phyloP scores from a whole-genome alignment of 2,113 vertebrate genomes.

The Cynopterus brachyotis region DNA sequence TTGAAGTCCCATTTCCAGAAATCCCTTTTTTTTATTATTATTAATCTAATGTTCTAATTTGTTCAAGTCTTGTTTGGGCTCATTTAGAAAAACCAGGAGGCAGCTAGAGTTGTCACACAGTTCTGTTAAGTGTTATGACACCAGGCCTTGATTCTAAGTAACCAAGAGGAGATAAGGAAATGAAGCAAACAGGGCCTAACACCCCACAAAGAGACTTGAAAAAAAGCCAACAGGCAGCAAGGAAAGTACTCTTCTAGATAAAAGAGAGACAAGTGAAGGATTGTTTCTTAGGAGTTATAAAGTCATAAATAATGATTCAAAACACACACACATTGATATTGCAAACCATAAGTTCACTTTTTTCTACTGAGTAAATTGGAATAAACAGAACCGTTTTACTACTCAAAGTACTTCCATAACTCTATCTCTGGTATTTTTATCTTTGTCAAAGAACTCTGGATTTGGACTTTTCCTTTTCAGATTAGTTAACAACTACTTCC shows the following conservation, averaged over 20 bases:
- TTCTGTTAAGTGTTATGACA: neutral
- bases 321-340: neutral
- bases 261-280: neutral
- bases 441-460: neutral
- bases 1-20: neutral
- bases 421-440: neutral
- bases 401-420: neutral
- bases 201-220: neutral
- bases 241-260: neutral
- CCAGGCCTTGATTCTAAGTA: neutral
- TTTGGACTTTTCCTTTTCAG: neutral
- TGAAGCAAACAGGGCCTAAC: neutral
- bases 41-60: neutral
- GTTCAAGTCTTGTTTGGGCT: neutral
- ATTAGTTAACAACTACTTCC: neutral
- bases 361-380: neutral
- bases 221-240: neutral
- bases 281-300: neutral
- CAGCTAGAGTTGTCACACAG: neutral
- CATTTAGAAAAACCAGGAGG: neutral
- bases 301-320: neutral
- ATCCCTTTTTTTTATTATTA: neutral
- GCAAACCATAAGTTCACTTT: neutral
- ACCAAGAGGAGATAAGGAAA: neutral
- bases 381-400: neutral